A percentile compares a stretch with the other conserved stretches of the same genome.
phyloP scores from a whole-genome alignment of 1,140 invertebrate species.

The Asbolus verrucosus region DNA sequence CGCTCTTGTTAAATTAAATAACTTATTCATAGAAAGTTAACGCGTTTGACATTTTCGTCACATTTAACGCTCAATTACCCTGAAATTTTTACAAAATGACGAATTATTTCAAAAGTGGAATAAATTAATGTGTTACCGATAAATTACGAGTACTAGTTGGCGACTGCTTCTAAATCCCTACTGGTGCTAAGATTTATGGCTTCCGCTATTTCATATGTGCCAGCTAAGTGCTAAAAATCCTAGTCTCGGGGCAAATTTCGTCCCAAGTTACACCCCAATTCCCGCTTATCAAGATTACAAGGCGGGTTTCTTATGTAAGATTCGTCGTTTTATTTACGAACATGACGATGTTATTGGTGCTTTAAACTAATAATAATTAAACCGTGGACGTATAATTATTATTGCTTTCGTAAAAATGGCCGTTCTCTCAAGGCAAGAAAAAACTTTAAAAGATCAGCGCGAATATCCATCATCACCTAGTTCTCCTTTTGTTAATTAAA shows the following conservation, averaged over 20 bases:
- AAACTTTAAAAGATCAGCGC: constrained; percentile 8
- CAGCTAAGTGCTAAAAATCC: constrained; percentile 18
- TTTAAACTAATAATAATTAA: constrained; percentile 23
- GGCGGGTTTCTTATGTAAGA: too few relatives aligned
- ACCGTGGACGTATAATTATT: constrained; percentile 11
- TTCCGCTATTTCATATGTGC: constrained; percentile 9
- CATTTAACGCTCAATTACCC: constrained; percentile 25
- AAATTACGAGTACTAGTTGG: constrained; percentile 17
- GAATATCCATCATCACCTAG: constrained; percentile 8
- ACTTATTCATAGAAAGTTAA: constrained; percentile 19
- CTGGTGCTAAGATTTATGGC: constrained; percentile 8
- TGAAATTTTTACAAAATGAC: constrained; percentile 3
- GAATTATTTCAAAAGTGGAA: neutral
- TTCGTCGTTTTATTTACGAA: too few relatives aligned
- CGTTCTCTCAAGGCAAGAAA: neutral
- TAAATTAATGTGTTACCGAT: neutral
- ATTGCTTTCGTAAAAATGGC: neutral
- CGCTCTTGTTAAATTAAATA: constrained; percentile 9
- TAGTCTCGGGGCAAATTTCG: constrained; percentile 8
- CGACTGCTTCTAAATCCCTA: too few relatives aligned
- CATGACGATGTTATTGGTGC: too few relatives aligned
- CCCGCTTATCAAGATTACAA: too few relatives aligned
- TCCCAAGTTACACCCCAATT: too few relatives aligned
- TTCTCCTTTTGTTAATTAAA: constrained; percentile 19
- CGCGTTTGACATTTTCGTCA: constrained; percentile 23